Evolutionary conservation across 1,140 invertebrate genomes (phyloP).

Genomic region (Drosophila quadrilineata): DNA sequence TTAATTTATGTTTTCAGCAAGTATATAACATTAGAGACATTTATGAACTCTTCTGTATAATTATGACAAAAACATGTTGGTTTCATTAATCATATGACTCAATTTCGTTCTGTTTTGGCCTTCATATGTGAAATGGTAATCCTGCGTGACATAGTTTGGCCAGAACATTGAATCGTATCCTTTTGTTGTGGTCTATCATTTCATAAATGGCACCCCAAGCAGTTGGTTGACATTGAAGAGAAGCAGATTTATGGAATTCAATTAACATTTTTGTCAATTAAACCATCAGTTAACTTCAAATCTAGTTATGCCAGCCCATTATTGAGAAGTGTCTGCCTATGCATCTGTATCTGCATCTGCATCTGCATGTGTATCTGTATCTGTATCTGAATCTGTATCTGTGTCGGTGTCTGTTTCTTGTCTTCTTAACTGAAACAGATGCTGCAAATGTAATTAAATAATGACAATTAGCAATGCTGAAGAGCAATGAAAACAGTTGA

Average conservation of each 20-base stretch:
- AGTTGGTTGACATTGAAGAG: neutral
- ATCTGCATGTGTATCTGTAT: neutral
- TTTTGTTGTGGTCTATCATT: conserved; percentile 1
- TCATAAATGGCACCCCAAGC: no score
- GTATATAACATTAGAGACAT: no score
- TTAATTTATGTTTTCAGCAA: no score
- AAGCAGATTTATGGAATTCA: conserved; percentile 20
- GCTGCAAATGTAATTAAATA: conserved; percentile 70
- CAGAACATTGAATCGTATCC: no score
- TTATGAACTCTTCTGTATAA: no score
- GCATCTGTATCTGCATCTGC: neutral
- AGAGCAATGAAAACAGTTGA: conserved; percentile 20
- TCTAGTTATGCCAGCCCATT: neutral
- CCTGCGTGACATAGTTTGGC: no score
- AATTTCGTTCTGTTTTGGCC: no score
- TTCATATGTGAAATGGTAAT: no score
- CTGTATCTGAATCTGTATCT: neutral
- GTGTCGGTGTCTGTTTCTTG: neutral
- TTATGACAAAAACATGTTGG: no score
- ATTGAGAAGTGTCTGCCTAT: conserved; percentile 2
- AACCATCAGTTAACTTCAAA: conserved; percentile 28
- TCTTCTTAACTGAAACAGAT: no score
- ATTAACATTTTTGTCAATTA: conserved; percentile 26
- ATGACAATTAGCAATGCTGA: conserved; percentile 48
- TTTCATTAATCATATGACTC: no score